Conservation (phyloP, 2,797 vertebrate species). For the Danionella dracula region DNA sequence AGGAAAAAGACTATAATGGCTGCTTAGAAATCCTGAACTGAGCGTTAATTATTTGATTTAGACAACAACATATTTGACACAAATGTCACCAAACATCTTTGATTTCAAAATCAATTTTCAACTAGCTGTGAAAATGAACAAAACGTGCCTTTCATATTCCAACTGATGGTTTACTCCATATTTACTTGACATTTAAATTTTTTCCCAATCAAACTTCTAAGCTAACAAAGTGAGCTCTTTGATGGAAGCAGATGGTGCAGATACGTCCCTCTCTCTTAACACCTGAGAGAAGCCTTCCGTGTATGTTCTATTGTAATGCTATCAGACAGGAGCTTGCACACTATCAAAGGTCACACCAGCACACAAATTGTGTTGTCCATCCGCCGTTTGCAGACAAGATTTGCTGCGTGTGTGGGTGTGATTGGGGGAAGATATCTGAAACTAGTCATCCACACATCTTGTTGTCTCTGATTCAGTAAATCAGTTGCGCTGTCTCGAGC, state of each 20-base stretch:
- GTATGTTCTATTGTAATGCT: conserved; percentile 41
- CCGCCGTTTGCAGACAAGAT: conserved; percentile 40
- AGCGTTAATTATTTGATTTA: too few species aligned
- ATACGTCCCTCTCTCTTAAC: not conserved
- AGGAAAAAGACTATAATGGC: too few species aligned
- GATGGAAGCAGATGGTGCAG: not conserved
- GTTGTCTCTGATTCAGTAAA: conserved; percentile 45
- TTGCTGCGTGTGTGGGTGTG: conserved; percentile 35
- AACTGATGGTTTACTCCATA: too few species aligned
- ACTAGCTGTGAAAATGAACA: too few species aligned
- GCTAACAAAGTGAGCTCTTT: too few species aligned
- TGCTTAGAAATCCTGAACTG: too few species aligned
- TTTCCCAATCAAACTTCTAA: not conserved
- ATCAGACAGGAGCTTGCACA: conserved; percentile 37
- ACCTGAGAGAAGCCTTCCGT: not conserved
- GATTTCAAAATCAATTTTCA: too few species aligned
- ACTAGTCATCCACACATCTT: conserved; percentile 27
- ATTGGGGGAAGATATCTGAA: conserved; percentile 23
- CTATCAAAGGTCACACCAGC: conserved; percentile 33
- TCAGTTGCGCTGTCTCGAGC: conserved; percentile 33
- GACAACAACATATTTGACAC: too few species aligned
- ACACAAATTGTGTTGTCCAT: conserved; percentile 38
- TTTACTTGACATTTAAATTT: not conserved
- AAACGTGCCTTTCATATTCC: too few species aligned
- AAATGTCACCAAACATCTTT: too few species aligned